Base-by-base conservation (phyloP, 2,797 vertebrate species). In the Masticophis lateralis region DNA sequence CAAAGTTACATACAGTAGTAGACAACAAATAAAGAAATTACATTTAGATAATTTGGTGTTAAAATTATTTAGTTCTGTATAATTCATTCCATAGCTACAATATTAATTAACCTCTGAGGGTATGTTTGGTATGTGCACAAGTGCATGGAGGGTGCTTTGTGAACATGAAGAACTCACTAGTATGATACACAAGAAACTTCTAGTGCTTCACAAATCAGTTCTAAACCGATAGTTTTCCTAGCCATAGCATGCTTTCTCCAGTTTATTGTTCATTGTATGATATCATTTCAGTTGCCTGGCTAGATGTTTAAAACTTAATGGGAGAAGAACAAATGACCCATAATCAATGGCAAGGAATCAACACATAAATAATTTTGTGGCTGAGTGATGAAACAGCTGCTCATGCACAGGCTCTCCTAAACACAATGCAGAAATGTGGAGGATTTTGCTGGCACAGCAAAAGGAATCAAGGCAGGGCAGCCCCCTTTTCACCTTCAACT, bases 211-310 rank as follows among this genome's bases (percentile, higher is more conserved):
- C 57, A 22, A 91, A 91, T 91, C 86, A 92, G 32, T 83, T 43
- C 16, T 2, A 59, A 63, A 74, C 56, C 37, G 37, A 37, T 90
- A 57, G 83, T 88, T 87, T 92, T 92, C 32, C 37, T 61, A 25
- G 28, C 51, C 61, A 83, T 59, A 27, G 13, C 12, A 79, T 92
- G 4, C 28, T 63, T 90, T 90, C 57, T 28, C 59, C 59, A 92
- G 87, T 56, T 92, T 87, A 37, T 79, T 91, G 20, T 57, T 93
- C 16, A 66, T 83, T 59, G 86, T 93, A 55, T 91, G 86, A 63
- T 66, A 86, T 92, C 59, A 87, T 88, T 91, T 86, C 60, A 89
- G 56, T 61, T 92, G 90, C 79, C 55, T 91, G 63, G 43, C 10
- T 63, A 51, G 47, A 60, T 61, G 59, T 61, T 28, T 90, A 20